phyloP scores from a whole-genome alignment of 2,113 vertebrate genomes.

The Sinocyclocheilus rhinocerous region DNA sequence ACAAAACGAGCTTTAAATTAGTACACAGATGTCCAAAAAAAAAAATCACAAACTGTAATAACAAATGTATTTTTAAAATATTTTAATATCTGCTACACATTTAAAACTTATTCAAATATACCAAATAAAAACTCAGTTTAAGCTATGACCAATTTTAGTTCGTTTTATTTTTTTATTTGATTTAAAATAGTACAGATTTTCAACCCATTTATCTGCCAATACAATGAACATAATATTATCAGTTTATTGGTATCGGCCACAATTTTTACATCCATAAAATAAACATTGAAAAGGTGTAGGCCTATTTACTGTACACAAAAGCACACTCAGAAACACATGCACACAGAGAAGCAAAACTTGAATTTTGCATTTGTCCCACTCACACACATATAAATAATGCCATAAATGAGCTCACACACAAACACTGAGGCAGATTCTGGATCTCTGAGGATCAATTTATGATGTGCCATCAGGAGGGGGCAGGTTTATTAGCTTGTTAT shows the following conservation, averaged over 20 bases:
- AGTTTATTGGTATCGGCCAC: neutral
- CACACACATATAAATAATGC: neutral
- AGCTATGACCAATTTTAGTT: too few relatives aligned
- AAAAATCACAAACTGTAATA: too few relatives aligned
- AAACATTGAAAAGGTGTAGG: neutral
- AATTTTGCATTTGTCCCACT: neutral
- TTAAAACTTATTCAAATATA: too few relatives aligned
- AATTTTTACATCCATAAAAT: neutral
- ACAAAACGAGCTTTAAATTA: too few relatives aligned
- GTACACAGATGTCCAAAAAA: too few relatives aligned
- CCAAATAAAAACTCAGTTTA: too few relatives aligned
- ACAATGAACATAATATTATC: neutral
- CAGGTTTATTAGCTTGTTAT: constrained; percentile 31
- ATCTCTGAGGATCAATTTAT: constrained; percentile 32
- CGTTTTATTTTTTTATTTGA: too few relatives aligned
- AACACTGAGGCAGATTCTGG: neutral
- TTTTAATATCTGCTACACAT: too few relatives aligned
- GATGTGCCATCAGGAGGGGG: neutral
- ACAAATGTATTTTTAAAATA: too few relatives aligned
- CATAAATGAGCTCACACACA: constrained; percentile 12
- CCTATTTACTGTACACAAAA: neutral
- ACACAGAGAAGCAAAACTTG: neutral
- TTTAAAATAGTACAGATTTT: too few relatives aligned
- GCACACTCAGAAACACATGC: constrained; percentile 7
- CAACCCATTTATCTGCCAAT: neutral